Conservation (phyloP, 2,888 invertebrate species). For the Tenodera sinensis region DNA sequence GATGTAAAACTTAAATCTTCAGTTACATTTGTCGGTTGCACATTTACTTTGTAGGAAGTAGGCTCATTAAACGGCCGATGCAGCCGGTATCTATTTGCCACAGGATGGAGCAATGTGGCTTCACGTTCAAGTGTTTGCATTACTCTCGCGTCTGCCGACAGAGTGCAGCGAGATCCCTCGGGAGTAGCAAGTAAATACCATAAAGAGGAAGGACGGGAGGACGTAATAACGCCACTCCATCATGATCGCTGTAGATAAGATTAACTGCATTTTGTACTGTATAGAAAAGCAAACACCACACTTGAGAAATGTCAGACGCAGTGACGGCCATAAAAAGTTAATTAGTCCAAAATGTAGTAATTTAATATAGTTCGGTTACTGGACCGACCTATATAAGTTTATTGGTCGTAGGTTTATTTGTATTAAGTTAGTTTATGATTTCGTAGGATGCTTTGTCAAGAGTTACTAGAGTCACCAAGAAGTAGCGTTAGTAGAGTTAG, state of each 20-base stretch:
- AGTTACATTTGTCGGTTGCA: too few relatives aligned
- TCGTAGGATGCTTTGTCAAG: too few relatives aligned
- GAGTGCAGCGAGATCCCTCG: neutral
- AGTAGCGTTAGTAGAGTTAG: too few relatives aligned
- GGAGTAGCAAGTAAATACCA: neutral
- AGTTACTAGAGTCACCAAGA: too few relatives aligned
- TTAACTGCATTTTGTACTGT: neutral
- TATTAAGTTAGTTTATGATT: too few relatives aligned
- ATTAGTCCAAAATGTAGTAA: too few relatives aligned
- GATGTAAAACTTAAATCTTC: too few relatives aligned
- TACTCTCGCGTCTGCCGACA: neutral
- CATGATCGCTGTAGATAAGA: neutral
- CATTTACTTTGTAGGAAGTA: neutral
- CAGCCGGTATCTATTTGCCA: neutral
- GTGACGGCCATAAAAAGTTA: too few relatives aligned
- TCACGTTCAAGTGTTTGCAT: neutral
- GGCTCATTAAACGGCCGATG: neutral
- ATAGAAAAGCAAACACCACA: neutral
- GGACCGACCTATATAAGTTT: too few relatives aligned
- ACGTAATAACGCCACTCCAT: neutral
- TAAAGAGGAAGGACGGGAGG: neutral
- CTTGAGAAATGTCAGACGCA: neutral
- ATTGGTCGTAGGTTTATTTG: too few relatives aligned
- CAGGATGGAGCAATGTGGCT: neutral
- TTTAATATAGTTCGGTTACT: too few relatives aligned